Conservation (phyloP, 2,113 vertebrate genomes). For the Hyaena hyaena region DNA sequence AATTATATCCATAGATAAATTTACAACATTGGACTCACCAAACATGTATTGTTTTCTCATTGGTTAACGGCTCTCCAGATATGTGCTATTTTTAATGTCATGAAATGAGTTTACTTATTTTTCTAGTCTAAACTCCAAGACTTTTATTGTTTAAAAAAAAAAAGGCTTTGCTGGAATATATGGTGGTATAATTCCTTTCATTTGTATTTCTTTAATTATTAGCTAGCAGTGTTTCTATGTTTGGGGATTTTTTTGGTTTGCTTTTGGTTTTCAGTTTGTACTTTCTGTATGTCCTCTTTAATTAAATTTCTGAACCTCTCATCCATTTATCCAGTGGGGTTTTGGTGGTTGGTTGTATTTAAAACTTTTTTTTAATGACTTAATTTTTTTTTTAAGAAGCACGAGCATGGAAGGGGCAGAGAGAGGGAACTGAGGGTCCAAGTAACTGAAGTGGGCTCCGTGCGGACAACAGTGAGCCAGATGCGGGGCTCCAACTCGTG, state of each 20-base stretch:
- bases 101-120: not conserved
- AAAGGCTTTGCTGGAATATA: not conserved
- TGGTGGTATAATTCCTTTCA: not conserved
- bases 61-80: not conserved
- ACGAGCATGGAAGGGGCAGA: too few relatives aligned
- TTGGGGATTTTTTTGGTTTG: not conserved
- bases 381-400: not conserved
- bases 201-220: constrained; percentile 14
- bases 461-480: too few relatives aligned
- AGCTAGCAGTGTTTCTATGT: not conserved
- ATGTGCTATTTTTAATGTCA: not conserved
- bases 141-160: not conserved
- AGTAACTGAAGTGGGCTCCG: too few relatives aligned
- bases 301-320: not conserved
- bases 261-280: not conserved
- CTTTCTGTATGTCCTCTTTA: not conserved
- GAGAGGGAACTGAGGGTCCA: too few relatives aligned
- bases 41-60: not conserved
- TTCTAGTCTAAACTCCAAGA: not conserved
- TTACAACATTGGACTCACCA: not conserved
- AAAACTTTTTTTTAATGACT: not conserved
- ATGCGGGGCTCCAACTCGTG: too few relatives aligned
- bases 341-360: not conserved
- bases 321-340: not conserved
- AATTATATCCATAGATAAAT: not conserved